These are phyloP conservation scores for Entomobrya proxima DNA, from an alignment of 2,888 invertebrate genomes.

Conservation along the genomic window DNA sequence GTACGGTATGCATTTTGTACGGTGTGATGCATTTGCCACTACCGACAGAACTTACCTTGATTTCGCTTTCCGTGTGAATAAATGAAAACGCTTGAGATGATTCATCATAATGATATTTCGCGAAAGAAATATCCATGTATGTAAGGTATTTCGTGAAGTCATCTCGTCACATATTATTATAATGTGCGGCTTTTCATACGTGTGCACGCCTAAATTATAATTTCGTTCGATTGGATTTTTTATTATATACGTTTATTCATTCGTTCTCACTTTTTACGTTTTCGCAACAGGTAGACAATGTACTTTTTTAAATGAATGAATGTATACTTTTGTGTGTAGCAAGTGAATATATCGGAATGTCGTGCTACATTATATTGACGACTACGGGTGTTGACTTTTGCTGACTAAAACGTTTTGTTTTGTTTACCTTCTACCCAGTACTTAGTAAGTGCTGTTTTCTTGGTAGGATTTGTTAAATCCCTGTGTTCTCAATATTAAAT, in stretches of 20 bases:
- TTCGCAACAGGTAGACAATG: too few species aligned
- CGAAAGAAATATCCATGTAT: constrained; percentile 36
- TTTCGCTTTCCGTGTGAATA: background rate
- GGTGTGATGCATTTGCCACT: background rate
- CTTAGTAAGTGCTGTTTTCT: background rate
- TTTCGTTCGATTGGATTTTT: too few species aligned
- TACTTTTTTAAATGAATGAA: too few species aligned
- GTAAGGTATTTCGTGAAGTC: constrained; percentile 29
- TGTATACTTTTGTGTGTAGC: background rate
- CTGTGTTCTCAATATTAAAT: background rate
- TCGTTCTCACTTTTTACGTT: too few species aligned
- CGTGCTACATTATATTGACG: background rate
- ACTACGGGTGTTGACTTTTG: background rate
- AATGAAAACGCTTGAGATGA: constrained; percentile 25
- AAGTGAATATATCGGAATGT: background rate
- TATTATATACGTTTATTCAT: too few species aligned
- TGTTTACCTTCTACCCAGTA: background rate
- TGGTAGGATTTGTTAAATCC: background rate
- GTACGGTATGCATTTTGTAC: background rate
- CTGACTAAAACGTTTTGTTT: constrained; percentile 14
- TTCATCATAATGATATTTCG: constrained; percentile 48
- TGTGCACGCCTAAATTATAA: too few species aligned
- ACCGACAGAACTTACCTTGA: background rate
- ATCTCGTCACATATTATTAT: background rate
- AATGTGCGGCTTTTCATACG: too few species aligned